Evolutionary conservation across 2,797 vertebrate genomes (phyloP).

Genomic region (Falco naumanni): DNA sequence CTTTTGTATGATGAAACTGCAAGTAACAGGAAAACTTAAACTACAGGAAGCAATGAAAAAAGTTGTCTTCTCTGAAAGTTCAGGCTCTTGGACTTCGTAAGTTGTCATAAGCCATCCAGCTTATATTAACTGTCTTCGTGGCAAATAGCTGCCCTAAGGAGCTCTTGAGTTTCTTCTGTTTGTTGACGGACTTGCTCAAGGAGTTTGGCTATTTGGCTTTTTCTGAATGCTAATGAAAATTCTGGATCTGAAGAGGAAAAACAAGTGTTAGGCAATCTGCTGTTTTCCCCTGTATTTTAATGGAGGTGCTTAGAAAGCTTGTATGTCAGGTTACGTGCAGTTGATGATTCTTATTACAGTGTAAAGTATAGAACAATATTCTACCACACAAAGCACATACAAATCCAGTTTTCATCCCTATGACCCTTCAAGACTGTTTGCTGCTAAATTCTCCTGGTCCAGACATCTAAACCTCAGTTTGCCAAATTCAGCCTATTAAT

Average conservation of each 20-base stretch:
- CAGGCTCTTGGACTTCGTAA: not conserved
- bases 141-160: conserved; percentile 63
- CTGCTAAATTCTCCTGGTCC: not conserved
- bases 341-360: not conserved
- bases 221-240: conserved; percentile 64
- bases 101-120: not conserved
- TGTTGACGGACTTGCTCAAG: conserved; percentile 69
- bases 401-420: not conserved
- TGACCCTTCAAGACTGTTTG: not conserved
- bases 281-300: not conserved
- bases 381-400: not conserved
- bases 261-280: not conserved
- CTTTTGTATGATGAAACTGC: not conserved
- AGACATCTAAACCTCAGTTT: not conserved
- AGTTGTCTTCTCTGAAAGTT: not conserved
- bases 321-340: not conserved
- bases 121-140: conserved; percentile 32
- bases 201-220: conserved; percentile 54
- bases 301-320: not conserved
- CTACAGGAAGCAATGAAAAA: not conserved
- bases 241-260: conserved; percentile 66
- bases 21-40: not conserved
- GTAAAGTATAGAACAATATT: not conserved
- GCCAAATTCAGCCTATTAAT: not conserved
- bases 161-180: conserved; percentile 72